Percentiles rank a stretch among this genome's conserved stretches.
Evolutionary conservation across 2,888 invertebrate genomes (phyloP).

Genomic region (Diplazon laetatorius): DNA sequence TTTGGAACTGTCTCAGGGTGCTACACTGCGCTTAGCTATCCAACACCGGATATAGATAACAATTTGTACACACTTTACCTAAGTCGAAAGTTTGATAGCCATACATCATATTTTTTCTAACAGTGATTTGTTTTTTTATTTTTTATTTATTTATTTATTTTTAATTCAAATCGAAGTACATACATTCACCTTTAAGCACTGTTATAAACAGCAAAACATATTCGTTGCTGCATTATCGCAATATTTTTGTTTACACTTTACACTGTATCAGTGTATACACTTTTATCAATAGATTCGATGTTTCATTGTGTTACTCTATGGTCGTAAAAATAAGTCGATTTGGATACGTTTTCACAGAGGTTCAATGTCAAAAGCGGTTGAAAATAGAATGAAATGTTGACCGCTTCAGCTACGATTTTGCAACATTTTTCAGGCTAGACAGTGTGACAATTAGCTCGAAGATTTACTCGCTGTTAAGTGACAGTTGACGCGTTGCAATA

Average conservation of each 20-base stretch:
- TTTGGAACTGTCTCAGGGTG: no score
- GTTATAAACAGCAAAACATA: not conserved
- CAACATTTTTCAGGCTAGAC: not conserved
- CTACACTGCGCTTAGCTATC: no score
- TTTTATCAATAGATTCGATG: constrained; percentile 14
- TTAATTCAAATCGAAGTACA: no score
- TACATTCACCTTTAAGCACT: no score
- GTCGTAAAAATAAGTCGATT: constrained; percentile 14
- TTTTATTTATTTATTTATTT: no score
- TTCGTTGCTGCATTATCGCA: not conserved
- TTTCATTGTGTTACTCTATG: not conserved
- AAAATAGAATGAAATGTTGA: constrained; percentile 16
- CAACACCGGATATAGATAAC: no score
- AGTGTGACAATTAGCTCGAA: not conserved
- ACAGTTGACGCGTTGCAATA: constrained; percentile 5
- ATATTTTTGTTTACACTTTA: constrained; percentile 6
- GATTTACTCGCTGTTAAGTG: constrained; percentile 27
- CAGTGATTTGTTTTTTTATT: no score
- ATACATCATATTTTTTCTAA: no score
- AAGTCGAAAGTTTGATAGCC: no score
- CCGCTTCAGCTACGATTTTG: constrained; percentile 7
- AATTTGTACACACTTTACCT: no score
- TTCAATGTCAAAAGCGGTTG: constrained; percentile 6
- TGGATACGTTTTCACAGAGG: not conserved
- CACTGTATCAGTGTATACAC: not conserved